phyloP scores from a whole-genome alignment of 1,140 invertebrate species.

The Drosophila parabipectinata region DNA sequence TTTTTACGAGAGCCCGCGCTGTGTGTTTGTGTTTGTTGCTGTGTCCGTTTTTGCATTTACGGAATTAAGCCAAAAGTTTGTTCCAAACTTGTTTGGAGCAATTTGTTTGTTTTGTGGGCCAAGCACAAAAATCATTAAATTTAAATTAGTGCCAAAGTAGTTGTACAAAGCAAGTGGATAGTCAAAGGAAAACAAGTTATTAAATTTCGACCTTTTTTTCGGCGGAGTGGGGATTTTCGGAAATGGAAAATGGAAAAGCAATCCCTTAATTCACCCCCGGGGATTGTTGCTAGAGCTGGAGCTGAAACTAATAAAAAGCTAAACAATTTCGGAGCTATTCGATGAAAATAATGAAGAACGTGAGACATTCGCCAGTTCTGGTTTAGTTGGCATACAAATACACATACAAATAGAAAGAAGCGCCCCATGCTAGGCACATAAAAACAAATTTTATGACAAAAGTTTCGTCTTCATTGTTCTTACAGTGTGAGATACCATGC shows the following conservation, averaged over 20 bases:
- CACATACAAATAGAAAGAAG: conserved; percentile 17
- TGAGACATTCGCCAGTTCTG: conserved; percentile 53
- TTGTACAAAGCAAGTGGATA: conserved; percentile 29
- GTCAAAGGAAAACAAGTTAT: conserved; percentile 47
- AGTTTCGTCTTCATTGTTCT: conserved; percentile 61
- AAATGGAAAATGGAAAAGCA: conserved; percentile 46
- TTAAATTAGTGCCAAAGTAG: conserved; percentile 54
- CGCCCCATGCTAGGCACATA: conserved; percentile 50
- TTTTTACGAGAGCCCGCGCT: conserved; percentile 29
- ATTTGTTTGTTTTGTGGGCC: conserved; percentile 47
- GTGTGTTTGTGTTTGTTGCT: conserved; percentile 9
- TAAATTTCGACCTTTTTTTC: conserved; percentile 30
- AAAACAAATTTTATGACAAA: conserved; percentile 76
- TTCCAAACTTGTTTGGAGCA: conserved; percentile 44
- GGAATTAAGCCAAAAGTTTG: conserved; percentile 52
- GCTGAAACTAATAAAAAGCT: conserved; percentile 60
- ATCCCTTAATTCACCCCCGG: conserved; percentile 37
- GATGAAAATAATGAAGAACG: conserved; percentile 72
- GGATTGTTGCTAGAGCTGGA: conserved; percentile 12
- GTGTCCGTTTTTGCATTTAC: conserved; percentile 14
- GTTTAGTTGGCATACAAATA: conserved; percentile 51
- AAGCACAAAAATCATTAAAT: conserved; percentile 50
- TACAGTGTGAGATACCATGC: conserved; percentile 13
- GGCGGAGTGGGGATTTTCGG: not conserved
- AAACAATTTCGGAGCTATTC: conserved; percentile 63